phyloP scores from a whole-genome alignment of 1,140 invertebrate genomes.

The Delia radicum region DNA sequence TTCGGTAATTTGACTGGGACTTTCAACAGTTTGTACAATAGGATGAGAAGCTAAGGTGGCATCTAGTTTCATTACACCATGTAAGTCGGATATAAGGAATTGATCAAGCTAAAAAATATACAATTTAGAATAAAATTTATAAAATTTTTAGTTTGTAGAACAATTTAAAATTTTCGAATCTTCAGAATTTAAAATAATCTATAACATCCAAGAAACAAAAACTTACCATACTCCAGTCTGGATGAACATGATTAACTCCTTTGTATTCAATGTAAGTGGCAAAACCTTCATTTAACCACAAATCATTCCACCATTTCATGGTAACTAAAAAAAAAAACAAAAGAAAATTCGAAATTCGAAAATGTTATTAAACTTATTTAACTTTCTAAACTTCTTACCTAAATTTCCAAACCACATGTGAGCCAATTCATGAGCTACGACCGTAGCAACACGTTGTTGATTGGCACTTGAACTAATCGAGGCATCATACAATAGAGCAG shows the following conservation, averaged over 20 bases:
- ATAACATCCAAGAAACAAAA: not conserved
- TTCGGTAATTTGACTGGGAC: constrained; percentile 87
- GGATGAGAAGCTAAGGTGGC: constrained; percentile 82
- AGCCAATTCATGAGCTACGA: constrained; percentile 88
- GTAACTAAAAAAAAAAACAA: constrained; percentile 67
- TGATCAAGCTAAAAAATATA: constrained; percentile 65
- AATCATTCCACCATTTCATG: constrained; percentile 89
- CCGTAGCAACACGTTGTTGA: constrained; percentile 75
- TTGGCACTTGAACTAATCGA: constrained; percentile 69
- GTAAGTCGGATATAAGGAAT: constrained; percentile 73
- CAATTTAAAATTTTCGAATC: too few species aligned
- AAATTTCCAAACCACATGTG: constrained; percentile 93
- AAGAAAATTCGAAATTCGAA: constrained; percentile 8
- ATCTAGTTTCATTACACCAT: constrained; percentile 75
- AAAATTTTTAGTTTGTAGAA: too few species aligned
- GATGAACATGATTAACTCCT: constrained; percentile 69
- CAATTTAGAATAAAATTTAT: constrained; percentile 36
- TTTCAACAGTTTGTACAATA: constrained; percentile 78
- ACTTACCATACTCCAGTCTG: constrained; percentile 80
- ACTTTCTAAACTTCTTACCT: too few species aligned
- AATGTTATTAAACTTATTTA: not conserved
- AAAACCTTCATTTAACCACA: constrained; percentile 93
- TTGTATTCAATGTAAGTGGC: constrained; percentile 85
- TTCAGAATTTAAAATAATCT: constrained; percentile 18
- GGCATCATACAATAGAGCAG: constrained; percentile 74